Evolutionary conservation across 2,888 invertebrate genomes (phyloP), one percentile per base, ranked within the genome.

Genomic region (Campoletis raptor): DNA sequence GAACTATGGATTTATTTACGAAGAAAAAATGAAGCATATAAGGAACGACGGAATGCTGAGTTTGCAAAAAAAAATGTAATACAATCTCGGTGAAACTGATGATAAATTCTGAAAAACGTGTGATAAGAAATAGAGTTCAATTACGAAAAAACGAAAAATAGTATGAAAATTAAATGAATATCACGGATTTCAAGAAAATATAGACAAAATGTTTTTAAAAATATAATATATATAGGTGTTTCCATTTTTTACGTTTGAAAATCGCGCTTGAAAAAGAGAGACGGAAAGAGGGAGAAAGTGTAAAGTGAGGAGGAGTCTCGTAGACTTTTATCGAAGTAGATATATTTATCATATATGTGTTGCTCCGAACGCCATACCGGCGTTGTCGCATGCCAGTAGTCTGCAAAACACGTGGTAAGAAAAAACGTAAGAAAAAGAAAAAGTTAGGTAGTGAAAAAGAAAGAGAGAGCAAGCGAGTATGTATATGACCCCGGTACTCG

Each of bases 391-490:
- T 30, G 66, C 74, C 52, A 67, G 73, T 48, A 54, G 73, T 36
- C 30, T 21, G 73, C 42, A 74, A 52, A 83, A 81, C 89, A 88
- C 88, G 89, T 88, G 89, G 85, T 88, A 83, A 85, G 81, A 80
- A 87, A 88, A 86, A 83, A 85, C 88, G 85, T 88, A 83, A 85
- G 81, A 80, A 87, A 87, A 86, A 82, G 83, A 87, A 81, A 81
- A 40, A 61, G 76, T 37, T 52, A 30, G n/a, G 72, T 48, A 40
- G 45, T 8, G 18, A 40, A 42, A 83, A 84, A 76, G 52, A 64
- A 30, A 74, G 66, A 42, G 42, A 76, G 15, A 48, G 2, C 21
- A 21, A 73, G 64, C 54, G 52, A 67, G 21, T 82, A 66, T 79
- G 77, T 45, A 45, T 45, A 37, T 72, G 80, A 74, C 64, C 78